Percentiles rank a stretch among this genome's conserved stretches.
Evolutionary conservation across 2,113 vertebrate species (phyloP).

Genomic region (Nymphicus hollandicus): DNA sequence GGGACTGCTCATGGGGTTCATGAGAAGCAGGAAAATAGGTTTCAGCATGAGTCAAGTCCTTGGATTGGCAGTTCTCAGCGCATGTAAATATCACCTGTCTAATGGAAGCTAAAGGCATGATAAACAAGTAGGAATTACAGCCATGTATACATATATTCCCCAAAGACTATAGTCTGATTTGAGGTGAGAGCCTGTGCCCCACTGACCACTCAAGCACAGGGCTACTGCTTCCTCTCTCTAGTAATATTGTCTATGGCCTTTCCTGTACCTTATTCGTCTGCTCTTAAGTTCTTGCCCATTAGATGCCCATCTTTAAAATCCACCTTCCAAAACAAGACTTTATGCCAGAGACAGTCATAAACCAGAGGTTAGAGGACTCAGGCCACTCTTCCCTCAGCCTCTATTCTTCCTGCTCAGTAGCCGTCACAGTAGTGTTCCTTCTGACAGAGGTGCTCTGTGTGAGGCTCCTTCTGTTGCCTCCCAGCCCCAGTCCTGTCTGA

Average conservation of each 20-base stretch:
- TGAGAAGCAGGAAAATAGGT: neutral
- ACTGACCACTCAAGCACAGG: neutral
- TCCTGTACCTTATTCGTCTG: neutral
- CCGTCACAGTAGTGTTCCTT: neutral
- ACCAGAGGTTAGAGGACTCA: neutral
- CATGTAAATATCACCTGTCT: neutral
- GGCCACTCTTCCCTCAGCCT: neutral
- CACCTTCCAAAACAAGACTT: neutral
- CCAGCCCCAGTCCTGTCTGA: rapidly evolving
- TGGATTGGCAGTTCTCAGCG: neutral
- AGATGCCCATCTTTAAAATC: neutral
- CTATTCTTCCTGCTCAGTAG: neutral
- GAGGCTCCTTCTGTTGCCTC: neutral
- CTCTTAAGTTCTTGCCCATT: neutral
- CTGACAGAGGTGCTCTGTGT: neutral
- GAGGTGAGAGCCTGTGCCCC: neutral
- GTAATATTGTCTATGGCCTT: neutral
- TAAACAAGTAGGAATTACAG: neutral
- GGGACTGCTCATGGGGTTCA: neutral
- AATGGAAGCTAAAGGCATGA: neutral
- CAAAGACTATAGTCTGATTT: neutral
- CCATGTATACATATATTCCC: neutral
- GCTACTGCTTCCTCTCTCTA: neutral
- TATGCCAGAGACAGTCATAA: neutral
- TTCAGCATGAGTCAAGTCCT: neutral